Conservation (phyloP, 2,113 vertebrate genomes). For the Embiotoca jacksoni region DNA sequence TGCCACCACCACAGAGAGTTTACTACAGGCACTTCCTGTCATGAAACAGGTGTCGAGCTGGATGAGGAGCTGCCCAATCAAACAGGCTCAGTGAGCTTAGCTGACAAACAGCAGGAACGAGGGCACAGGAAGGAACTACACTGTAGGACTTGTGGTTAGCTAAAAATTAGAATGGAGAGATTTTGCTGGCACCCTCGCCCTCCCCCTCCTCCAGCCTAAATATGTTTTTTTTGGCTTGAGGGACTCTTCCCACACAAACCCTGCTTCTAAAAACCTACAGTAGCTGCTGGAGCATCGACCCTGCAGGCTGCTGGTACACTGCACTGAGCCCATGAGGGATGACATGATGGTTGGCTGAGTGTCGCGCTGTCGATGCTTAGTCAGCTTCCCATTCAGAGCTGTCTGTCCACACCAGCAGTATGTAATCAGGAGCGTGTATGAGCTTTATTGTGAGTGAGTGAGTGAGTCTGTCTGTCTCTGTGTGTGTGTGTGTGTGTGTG, state of each 20-base stretch:
- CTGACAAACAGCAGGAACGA: conserved; percentile 14
- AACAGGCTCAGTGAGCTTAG: conserved; percentile 33
- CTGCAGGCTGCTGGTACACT: conserved; percentile 33
- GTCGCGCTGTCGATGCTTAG: conserved; percentile 66
- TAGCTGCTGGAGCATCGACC: conserved; percentile 13
- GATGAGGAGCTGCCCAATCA: conserved; percentile 10
- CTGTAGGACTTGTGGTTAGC: background rate
- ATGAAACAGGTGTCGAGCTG: conserved; percentile 5
- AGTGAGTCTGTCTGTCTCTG: background rate
- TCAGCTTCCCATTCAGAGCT: conserved; percentile 65
- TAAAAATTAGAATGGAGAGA: background rate
- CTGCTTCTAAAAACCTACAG: conserved; percentile 10
- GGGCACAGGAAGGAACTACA: background rate
- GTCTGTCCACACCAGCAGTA: conserved; percentile 63
- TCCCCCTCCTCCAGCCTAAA: background rate
- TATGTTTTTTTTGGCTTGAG: background rate
- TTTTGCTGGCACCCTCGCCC: background rate
- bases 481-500: too few species aligned
- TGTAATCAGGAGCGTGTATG: conserved; percentile 29
- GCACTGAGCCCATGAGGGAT: conserved; percentile 46
- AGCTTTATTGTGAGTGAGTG: conserved; percentile 1
- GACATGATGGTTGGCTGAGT: conserved; percentile 60
- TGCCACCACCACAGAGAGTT: conserved; percentile 2
- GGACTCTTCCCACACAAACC: background rate
- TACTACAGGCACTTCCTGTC: conserved; percentile 41